phyloP scores from a whole-genome alignment of 2,113 vertebrate species.

The Excalfactoria chinensis region DNA sequence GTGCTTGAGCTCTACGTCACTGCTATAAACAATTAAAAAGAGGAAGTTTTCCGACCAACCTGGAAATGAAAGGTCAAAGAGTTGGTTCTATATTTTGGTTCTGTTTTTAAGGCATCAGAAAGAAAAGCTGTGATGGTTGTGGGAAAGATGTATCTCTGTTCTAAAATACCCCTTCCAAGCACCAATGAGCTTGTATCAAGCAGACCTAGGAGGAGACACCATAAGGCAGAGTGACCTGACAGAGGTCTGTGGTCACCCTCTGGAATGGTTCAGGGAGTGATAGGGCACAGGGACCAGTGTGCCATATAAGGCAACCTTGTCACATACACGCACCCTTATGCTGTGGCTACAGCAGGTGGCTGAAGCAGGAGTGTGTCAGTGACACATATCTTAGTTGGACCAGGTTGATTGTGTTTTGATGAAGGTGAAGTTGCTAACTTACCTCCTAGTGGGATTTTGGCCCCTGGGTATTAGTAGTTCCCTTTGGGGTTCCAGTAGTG shows the following conservation, averaged over 20 bases:
- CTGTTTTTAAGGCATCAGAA: background rate
- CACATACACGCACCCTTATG: background rate
- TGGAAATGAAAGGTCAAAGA: background rate
- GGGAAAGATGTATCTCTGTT: background rate
- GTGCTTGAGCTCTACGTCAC: background rate
- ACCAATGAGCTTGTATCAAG: background rate
- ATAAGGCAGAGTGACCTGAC: background rate
- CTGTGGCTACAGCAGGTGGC: background rate
- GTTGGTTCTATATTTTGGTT: background rate
- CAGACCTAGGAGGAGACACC: background rate
- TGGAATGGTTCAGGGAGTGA: background rate
- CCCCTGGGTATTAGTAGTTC: rapidly evolving
- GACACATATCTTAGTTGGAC: rapidly evolving
- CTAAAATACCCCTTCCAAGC: background rate
- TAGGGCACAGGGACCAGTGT: background rate
- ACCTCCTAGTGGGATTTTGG: background rate
- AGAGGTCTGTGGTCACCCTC: background rate
- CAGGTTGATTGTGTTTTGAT: background rate
- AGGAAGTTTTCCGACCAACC: background rate
- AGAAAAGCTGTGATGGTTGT: background rate
- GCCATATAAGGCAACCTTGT: background rate
- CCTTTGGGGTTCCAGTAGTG: rapidly evolving
- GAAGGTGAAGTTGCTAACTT: background rate
- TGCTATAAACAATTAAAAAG: background rate
- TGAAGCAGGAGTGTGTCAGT: background rate